Conservation (phyloP, 2,797 vertebrate species). For the Oreochromis mossambicus region DNA sequence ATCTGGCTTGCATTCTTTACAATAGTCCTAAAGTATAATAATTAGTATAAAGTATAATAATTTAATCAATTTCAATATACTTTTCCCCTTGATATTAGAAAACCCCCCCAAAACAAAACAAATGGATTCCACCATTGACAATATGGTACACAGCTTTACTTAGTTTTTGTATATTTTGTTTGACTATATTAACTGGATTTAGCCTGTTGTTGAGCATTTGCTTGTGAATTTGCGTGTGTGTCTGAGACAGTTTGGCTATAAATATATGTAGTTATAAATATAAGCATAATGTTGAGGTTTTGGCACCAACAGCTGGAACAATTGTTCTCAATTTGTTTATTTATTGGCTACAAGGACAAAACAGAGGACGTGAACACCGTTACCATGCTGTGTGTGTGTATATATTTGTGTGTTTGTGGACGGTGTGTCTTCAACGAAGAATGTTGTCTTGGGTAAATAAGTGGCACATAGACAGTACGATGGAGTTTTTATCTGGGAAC, state of each 20-base stretch:
- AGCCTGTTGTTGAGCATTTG: background rate
- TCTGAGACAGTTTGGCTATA: background rate
- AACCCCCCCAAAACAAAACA: accelerated
- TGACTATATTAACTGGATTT: background rate
- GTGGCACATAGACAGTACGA: background rate
- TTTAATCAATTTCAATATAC: background rate
- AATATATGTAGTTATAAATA: background rate
- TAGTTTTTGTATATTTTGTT: background rate
- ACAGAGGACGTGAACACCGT: background rate
- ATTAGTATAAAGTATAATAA: background rate
- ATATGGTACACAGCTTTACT: background rate
- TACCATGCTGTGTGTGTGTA: background rate
- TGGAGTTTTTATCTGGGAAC: background rate
- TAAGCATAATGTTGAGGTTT: background rate
- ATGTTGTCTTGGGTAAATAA: background rate
- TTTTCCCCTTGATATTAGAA: background rate
- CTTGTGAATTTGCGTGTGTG: background rate
- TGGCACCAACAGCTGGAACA: background rate
- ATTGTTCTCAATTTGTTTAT: constrained; percentile 15
- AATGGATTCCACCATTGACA: background rate
- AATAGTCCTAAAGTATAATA: background rate
- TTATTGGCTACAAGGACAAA: background rate
- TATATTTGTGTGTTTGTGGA: background rate
- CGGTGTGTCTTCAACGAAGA: background rate
- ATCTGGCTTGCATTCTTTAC: background rate